A percentile compares a stretch with the other conserved stretches of the same genome.
phyloP scores from a whole-genome alignment of 1,140 invertebrate species.

The roundworm (Caenorhabditis elegans) region DNA sequence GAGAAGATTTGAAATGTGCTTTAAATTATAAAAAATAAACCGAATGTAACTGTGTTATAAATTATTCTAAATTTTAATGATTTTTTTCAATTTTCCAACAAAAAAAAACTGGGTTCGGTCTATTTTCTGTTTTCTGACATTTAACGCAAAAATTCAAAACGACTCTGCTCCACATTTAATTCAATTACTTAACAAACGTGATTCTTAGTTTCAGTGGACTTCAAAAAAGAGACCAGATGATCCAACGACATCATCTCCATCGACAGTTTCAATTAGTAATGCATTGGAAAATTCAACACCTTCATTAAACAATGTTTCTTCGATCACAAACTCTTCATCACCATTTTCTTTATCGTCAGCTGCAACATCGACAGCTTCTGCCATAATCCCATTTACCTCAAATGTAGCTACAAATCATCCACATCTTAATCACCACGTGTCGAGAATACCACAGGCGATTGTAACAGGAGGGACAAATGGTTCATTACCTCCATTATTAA shows the following conservation, averaged over 20 bases:
- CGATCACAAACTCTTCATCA: neutral
- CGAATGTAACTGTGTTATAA: no score
- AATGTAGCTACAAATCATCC: no score
- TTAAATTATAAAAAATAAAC: no score
- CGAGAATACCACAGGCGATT: neutral
- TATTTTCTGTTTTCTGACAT: no score
- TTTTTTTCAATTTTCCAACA: no score
- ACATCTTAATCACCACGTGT: neutral
- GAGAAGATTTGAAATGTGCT: no score
- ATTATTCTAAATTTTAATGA: no score
- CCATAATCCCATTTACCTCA: neutral
- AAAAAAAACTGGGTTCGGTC: no score
- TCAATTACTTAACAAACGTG: neutral
- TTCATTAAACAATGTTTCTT: neutral
- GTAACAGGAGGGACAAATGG: neutral
- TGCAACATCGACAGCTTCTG: neutral
- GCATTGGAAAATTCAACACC: neutral
- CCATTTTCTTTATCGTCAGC: no score
- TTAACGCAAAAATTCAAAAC: no score
- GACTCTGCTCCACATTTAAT: no score
- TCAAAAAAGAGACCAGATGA: neutral
- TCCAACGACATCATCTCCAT: neutral
- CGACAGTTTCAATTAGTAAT: neutral
- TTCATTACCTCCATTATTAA: neutral
- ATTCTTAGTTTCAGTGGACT: conserved; percentile 4